A percentile compares a stretch with the other conserved stretches of the same genome.
Evolutionary conservation across 2,797 vertebrate species (phyloP).

Genomic region (Pampus argenteus): DNA sequence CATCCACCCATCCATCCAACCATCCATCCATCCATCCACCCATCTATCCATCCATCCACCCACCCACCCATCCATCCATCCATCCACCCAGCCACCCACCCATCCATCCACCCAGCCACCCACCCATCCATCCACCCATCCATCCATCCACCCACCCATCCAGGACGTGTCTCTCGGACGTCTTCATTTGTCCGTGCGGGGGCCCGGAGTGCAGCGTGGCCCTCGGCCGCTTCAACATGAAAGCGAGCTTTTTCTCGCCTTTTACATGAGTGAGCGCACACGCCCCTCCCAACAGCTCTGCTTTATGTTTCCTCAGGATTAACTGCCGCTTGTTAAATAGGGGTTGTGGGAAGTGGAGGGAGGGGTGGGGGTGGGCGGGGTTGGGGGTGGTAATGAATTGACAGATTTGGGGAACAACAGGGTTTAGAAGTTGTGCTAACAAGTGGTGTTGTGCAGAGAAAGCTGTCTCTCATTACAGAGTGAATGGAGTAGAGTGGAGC

Average conservation of each 20-base stretch:
- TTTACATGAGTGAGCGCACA: constrained; percentile 30
- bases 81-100: not conserved
- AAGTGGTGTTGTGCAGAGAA: constrained; percentile 66
- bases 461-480: constrained; percentile 55
- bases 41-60: too few species aligned
- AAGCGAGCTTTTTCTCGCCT: constrained; percentile 57
- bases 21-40: too few species aligned
- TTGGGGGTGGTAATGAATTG: constrained; percentile 59
- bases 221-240: constrained; percentile 51
- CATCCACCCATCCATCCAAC: too few species aligned
- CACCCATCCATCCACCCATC: too few species aligned
- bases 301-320: constrained; percentile 72
- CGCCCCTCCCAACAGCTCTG: constrained; percentile 45
- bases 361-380: constrained; percentile 35
- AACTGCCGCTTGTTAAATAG: constrained; percentile 75
- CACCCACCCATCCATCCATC: not conserved
- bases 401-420: constrained; percentile 75
- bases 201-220: constrained; percentile 21
- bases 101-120: too few species aligned
- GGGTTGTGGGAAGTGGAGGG: constrained; percentile 60
- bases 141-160: not conserved
- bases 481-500: constrained; percentile 45
- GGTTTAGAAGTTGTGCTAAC: constrained; percentile 83
- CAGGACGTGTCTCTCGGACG: too few species aligned
- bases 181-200: constrained; percentile 34